Conservation (phyloP, 2,797 vertebrate species). For the Hipposideros larvatus region DNA sequence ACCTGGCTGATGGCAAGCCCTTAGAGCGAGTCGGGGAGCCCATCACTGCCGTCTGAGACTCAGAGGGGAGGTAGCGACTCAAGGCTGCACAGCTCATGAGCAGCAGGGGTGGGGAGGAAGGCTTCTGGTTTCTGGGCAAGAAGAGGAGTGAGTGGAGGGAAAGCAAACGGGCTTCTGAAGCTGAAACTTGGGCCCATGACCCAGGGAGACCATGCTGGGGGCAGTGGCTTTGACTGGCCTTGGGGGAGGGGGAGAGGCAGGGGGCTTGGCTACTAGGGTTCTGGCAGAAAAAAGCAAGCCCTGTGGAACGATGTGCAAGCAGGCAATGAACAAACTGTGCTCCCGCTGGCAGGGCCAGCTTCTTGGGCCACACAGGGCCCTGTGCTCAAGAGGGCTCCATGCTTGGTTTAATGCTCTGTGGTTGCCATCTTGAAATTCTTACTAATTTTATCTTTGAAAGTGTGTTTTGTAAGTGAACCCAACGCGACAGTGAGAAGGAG, state of each 20-base stretch:
- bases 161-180: background rate
- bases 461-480: background rate
- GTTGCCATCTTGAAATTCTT: background rate
- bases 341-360: background rate
- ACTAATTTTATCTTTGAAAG: background rate
- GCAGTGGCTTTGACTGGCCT: background rate
- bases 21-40: accelerated
- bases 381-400: accelerated
- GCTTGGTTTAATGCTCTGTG: background rate
- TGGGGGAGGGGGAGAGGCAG: background rate
- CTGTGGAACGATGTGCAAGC: background rate
- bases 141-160: background rate
- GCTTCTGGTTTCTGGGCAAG: background rate
- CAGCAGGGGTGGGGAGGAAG: background rate
- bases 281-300: background rate
- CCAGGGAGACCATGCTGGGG: background rate
- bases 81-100: accelerated
- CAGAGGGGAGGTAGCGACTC: background rate
- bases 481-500: background rate
- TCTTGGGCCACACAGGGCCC: background rate
- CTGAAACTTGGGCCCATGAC: background rate
- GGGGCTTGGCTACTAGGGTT: background rate
- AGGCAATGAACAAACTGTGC: background rate
- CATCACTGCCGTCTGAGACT: accelerated
- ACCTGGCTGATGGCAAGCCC: background rate